Evolutionary conservation across 2,797 vertebrate genomes (phyloP).

Genomic region (Mormyrops attenuatus): DNA sequence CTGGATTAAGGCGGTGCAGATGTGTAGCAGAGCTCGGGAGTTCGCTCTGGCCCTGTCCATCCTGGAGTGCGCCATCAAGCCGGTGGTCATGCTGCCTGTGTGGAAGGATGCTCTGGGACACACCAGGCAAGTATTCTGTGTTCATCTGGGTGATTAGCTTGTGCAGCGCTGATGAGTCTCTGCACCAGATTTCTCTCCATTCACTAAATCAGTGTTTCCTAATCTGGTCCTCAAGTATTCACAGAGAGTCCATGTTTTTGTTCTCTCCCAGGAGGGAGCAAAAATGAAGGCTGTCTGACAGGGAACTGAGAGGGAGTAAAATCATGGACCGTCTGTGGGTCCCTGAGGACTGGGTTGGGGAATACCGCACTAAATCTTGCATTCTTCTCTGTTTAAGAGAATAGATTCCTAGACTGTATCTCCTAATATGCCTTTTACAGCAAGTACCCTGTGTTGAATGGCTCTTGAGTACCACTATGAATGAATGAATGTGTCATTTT

Average conservation of each 20-base stretch:
- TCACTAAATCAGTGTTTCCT: background rate
- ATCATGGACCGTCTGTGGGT: background rate
- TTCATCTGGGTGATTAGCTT: background rate
- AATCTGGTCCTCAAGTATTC: background rate
- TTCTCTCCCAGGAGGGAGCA: background rate
- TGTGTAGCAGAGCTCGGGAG: slow-evolving; percentile 97
- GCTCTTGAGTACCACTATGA: background rate
- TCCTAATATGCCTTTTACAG: background rate
- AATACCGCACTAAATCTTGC: background rate
- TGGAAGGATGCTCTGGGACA: slow-evolving; percentile 95
- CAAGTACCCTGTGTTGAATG: background rate
- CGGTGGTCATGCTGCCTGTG: slow-evolving; percentile 91
- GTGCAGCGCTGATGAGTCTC: background rate
- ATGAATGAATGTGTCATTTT: background rate
- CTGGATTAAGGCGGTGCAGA: slow-evolving; percentile 99
- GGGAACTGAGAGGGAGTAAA: background rate
- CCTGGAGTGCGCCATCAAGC: slow-evolving; percentile 96
- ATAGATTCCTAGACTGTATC: background rate
- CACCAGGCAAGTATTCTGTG: slow-evolving; percentile 70
- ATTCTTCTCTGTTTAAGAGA: background rate
- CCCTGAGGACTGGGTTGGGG: background rate
- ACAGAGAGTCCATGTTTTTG: background rate
- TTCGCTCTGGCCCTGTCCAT: slow-evolving; percentile 95
- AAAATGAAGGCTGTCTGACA: background rate
- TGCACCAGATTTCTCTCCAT: background rate